Evolutionary conservation across 2,888 invertebrate species (phyloP), one percentile per base, ranked within the genome.

Genomic region (Nephrocerus scutellatus): DNA sequence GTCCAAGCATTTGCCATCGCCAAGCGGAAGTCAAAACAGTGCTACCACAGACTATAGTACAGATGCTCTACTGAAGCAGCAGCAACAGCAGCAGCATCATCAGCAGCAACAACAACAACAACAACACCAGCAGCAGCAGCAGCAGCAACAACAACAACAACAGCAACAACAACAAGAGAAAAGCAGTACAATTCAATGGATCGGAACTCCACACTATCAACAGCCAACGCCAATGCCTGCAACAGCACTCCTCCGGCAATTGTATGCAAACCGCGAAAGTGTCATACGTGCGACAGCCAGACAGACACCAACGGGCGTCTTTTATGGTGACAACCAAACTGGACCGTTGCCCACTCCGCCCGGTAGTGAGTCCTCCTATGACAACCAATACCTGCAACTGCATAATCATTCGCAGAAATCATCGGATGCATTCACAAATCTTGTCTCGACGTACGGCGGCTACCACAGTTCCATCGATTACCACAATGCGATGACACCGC

Each of bases 401-500:
- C 75, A 75, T 50, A 63, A 66, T 6, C 60, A 64, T 42, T 69
- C 73, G 21, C 75, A 75, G 51, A 76, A 75, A 52, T 68, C 71
- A 4, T 55, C 70, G 7, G 76, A 76, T 46, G 73, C 80, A 53
- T 74, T 76, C 58, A 70, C 76, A 56, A 71, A 75, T 60, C 65
- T 76, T 29, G 75, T 75, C 9, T 74, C 75, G 8, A 72, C 74
- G 1, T 77, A 75, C 45, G 66, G 70, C 20, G 70, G 73, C 30
- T 80, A 80, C 53, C 77, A 80, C 25, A 76, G 77, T 49, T 72
- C 75, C 42, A 83, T 82, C 48, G 88, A 88, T 58, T 89, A 89
- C 57, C 92, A 92, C 65, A 84, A 89, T 25, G 89, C 90, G 31
- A 93, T 95, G 88, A 93, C 93, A 5, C 93, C 93, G 36, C 95